Base-by-base conservation (phyloP, 1,140 invertebrate genomes). In the Penaeus chinensis region DNA sequence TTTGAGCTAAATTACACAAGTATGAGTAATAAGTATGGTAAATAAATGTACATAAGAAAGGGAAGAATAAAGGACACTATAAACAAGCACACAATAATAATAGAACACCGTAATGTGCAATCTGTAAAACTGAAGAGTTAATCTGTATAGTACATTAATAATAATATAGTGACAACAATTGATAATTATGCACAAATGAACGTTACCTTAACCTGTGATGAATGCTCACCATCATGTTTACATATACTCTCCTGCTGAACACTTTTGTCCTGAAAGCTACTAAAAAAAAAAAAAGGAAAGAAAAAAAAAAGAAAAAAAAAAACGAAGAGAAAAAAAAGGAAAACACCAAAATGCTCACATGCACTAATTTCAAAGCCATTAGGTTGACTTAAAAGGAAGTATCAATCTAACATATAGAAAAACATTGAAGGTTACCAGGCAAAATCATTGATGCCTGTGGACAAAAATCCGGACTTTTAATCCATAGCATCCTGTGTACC, bases 151-250 rank as follows among this genome's bases (percentile, higher is more conserved):
- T 65, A 87, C 61, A 78, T 77, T 37, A 77, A 85, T 80, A 66
- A 90, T 85, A 82, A 83, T 87, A 90, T 42, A 66, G 74, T 78
- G 54, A 83, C 74, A 79, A 42, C 71, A 79, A 79, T 22, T 62
- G 74, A 79, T 76, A 85, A 42, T 32, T 84, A 76, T 65, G 83
- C 83, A 84, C 69, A 84, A 47, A 62, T 85, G 77, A 65, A 20
- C 65, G 54, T 78, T 78, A 37, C 69, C 62, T 85, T 85, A 37
- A 85, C 74, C 74, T 85, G 54, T 78, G 27, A 54, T 54, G 78
- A 27, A 69, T 71, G 32, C 60, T 66, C 37, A 47, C 74, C 82
- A 47, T n/a, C 32, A 78, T 78, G 37, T 71, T 74, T 42, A 47
- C 20, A 65, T 47, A 74, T 69, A 83, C 37, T 54, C 42, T 83